Evolutionary conservation across 2,797 vertebrate species (phyloP).

Genomic region (Neopelma chrysocephalum): DNA sequence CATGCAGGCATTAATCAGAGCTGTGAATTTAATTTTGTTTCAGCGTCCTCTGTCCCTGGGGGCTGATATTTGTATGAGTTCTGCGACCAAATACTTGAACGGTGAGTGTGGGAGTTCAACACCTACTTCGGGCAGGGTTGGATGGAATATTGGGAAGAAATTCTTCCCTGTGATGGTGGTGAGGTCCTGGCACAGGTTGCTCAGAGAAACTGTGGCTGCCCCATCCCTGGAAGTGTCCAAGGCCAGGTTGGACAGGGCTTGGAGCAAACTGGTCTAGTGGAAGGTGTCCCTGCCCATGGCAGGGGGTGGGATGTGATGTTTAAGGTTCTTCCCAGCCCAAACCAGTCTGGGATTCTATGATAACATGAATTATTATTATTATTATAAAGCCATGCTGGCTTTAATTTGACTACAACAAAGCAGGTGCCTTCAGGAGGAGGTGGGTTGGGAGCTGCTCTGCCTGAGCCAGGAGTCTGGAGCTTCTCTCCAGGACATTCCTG

Average conservation of each 20-base stretch:
- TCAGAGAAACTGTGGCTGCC: neutral
- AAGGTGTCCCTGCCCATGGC: neutral
- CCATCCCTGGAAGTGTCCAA: neutral
- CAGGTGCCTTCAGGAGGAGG: neutral
- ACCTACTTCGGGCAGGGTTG: neutral
- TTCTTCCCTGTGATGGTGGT: neutral
- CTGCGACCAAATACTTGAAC: slow-evolving; percentile 96
- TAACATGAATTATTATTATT: neutral
- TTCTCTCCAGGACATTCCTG: neutral
- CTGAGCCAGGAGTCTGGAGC: neutral
- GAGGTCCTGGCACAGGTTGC: neutral
- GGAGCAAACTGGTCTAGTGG: neutral
- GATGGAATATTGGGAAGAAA: neutral
- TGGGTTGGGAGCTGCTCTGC: neutral
- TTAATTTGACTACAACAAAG: neutral
- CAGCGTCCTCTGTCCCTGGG: slow-evolving; percentile 90
- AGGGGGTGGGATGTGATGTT: neutral
- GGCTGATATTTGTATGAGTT: slow-evolving; percentile 94
- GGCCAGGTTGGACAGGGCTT: neutral
- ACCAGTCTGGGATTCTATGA: neutral
- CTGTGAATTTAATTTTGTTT: neutral
- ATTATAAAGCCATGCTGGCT: neutral
- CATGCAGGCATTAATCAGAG: neutral
- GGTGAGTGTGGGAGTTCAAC: slow-evolving; percentile 73
- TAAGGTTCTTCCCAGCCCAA: neutral